Conservation (phyloP, 2,888 invertebrate genomes). For the Lepas anatifera region DNA sequence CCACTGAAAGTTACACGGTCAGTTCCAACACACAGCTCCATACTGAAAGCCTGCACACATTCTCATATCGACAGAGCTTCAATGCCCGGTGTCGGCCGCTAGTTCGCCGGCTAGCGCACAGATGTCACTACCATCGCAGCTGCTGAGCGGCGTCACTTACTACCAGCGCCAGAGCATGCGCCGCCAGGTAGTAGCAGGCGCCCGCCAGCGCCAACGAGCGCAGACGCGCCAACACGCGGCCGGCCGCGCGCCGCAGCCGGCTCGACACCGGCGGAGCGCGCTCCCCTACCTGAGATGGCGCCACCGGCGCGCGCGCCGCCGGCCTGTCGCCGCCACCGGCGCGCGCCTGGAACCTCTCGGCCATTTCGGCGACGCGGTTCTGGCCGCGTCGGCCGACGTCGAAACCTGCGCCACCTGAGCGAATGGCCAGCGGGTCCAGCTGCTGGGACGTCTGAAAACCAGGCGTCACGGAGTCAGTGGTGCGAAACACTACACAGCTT, state of each 20-base stretch:
- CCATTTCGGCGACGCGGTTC: slow-evolving; percentile 2
- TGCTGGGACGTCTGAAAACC: no score
- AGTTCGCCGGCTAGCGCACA: no score
- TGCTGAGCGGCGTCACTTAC: not conserved
- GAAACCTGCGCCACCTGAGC: slow-evolving; percentile 59
- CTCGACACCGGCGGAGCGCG: not conserved
- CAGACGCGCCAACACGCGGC: not conserved
- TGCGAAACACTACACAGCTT: no score
- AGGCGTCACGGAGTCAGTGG: no score
- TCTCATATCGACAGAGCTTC: not conserved
- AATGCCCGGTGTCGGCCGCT: not conserved
- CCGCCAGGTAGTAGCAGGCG: not conserved
- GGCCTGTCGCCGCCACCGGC: slow-evolving; percentile 28
- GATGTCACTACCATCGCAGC: not conserved
- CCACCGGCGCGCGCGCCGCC: slow-evolving; percentile 1
- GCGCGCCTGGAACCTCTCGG: slow-evolving; percentile 55
- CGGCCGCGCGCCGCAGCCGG: not conserved
- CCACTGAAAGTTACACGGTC: no score
- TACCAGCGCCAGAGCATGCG: not conserved
- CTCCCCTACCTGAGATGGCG: not conserved
- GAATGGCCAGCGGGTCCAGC: slow-evolving; percentile 43
- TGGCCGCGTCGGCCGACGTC: slow-evolving; percentile 47
- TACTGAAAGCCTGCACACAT: no score
- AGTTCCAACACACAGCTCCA: no score
- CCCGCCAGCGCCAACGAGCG: not conserved